Conservation (phyloP, 2,888 invertebrate genomes). For the Arenicola marina region DNA sequence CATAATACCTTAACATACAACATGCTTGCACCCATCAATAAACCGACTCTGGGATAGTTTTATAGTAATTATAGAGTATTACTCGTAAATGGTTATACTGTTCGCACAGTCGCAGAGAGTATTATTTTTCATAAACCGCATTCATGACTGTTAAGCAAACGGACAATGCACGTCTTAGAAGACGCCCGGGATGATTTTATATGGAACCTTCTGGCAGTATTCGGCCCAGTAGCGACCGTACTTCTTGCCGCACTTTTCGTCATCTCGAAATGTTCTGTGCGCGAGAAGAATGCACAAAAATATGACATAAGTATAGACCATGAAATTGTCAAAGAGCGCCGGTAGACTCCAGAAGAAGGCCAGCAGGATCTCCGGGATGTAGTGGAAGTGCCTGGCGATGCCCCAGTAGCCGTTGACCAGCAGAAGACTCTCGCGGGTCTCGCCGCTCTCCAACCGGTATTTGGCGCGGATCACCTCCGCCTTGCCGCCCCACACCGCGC, state of each 20-base stretch:
- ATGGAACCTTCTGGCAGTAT: slow-evolving; percentile 65
- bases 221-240: slow-evolving; percentile 66
- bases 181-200: slow-evolving; percentile 66
- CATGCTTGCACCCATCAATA: too few relatives aligned
- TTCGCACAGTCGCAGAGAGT: too few relatives aligned
- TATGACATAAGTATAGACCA: slow-evolving; percentile 65
- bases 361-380: slow-evolving; percentile 66
- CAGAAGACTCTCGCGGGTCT: slow-evolving; percentile 59
- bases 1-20: too few relatives aligned
- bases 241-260: slow-evolving; percentile 66
- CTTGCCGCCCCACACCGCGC: slow-evolving; percentile 59
- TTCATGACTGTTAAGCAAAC: too few relatives aligned
- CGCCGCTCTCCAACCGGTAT: slow-evolving; percentile 43
- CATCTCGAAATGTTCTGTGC: slow-evolving; percentile 66
- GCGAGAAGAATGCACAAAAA: slow-evolving; percentile 63
- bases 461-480: slow-evolving; percentile 52
- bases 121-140: too few relatives aligned
- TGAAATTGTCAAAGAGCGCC: slow-evolving; percentile 58
- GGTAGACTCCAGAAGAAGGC: slow-evolving; percentile 65
- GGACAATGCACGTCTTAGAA: too few relatives aligned
- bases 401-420: slow-evolving; percentile 69
- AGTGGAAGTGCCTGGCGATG: slow-evolving; percentile 68
- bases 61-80: too few relatives aligned
- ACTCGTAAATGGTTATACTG: too few relatives aligned
- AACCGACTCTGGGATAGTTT: too few relatives aligned